Evolutionary conservation across 2,888 invertebrate genomes (phyloP), one percentile per base, ranked within the genome.

Genomic region (Drosophila bunnanda): DNA sequence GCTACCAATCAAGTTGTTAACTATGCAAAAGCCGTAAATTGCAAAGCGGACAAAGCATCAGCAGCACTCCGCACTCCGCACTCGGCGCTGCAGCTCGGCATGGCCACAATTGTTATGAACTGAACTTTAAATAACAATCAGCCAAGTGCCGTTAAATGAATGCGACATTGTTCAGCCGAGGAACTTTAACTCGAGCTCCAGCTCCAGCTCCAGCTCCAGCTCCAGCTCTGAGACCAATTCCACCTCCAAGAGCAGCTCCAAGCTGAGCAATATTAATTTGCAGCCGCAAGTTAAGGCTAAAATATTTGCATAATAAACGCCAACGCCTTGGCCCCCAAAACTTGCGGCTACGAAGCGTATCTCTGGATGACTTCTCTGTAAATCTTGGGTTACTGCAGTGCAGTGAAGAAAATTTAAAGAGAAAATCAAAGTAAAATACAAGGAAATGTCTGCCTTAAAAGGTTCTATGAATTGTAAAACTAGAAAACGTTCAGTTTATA

Each of bases 71-170:
- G 17, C 46, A n/a, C 15, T 15, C 30, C 32, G 1, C 30, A 3
- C 22, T 20, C 46, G 41, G 41, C 60, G n/a, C n/a, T 10, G 34
- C 15, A 8, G 22, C 38, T 32, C 36, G 2, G n/a, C 20, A 22
- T 20, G 46, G 41, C 54, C 28, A 76, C 82, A 82, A 82, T 82
- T 82, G 82, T 82, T 82, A 82, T 82, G 82, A 82, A 83, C 87
- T 86, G 72, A 81, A 83, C 83, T 83, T 83, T 86, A 83, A 87
- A 87, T 82, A 87, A 83, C 83, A 83, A 83, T 87, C 83, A 83
- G 85, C 84, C 84, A 84, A 83, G 84, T 83, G 87, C 83, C 83
- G 83, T 83, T 83, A 83, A 83, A 83, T 87, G 87, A 84, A 87
- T 83, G 84, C 87, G 83, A 83, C 83, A 83, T 81, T 82, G 86